Conservation (phyloP, 2,888 invertebrate genomes). For the Dione vanillae region DNA sequence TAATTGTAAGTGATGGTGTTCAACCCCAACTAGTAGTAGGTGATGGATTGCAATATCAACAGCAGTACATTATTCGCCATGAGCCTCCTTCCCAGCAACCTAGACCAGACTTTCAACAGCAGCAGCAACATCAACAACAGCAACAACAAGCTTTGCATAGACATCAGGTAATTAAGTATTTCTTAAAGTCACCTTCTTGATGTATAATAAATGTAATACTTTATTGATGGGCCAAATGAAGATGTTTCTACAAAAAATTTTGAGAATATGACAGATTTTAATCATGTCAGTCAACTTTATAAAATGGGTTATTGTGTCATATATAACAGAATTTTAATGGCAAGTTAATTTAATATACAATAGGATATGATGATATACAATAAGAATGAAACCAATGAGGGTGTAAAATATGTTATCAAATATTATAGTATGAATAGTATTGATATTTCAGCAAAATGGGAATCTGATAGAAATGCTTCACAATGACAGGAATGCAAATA, state of each 20-base stretch:
- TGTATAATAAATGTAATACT: background rate
- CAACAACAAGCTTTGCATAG: conserved; percentile 65
- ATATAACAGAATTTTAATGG: background rate
- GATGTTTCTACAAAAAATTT: too few relatives aligned
- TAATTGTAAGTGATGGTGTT: conserved; percentile 81
- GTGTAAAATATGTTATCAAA: too few relatives aligned
- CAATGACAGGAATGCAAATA: background rate
- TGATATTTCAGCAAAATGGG: background rate
- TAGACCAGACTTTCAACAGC: conserved; percentile 69
- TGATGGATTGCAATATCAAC: conserved; percentile 78
- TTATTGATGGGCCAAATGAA: background rate
- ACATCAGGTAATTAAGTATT: conserved; percentile 57
- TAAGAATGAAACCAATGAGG: background rate
- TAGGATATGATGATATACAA: background rate
- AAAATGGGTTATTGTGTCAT: background rate
- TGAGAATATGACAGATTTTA: background rate
- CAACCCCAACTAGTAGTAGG: conserved; percentile 75
- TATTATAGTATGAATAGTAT: too few relatives aligned
- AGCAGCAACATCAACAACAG: conserved; percentile 60
- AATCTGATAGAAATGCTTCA: background rate
- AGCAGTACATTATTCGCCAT: conserved; percentile 79
- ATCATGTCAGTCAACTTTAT: background rate
- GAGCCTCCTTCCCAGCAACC: conserved; percentile 68
- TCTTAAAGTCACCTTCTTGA: background rate
- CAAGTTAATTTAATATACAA: background rate